These are phyloP conservation scores for Drosophila ohnishii DNA, from an alignment of 1,140 invertebrate species.

Conservation along the genomic window DNA sequence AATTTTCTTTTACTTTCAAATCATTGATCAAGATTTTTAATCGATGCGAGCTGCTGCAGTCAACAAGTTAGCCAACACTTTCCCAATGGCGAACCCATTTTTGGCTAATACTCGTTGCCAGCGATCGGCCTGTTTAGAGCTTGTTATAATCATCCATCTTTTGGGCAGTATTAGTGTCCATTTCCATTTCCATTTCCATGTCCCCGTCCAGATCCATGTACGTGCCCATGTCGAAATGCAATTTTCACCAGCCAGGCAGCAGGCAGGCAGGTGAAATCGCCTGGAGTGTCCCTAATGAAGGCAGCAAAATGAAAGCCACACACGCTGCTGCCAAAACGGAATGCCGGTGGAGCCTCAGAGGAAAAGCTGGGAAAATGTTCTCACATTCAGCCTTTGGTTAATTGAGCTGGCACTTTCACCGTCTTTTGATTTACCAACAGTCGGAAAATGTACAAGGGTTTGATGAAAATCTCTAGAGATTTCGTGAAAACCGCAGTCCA, in stretches of 20 bases:
- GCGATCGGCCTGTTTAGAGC: constrained; percentile 29
- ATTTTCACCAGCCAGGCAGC: constrained; percentile 12
- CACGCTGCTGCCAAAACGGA: constrained; percentile 37
- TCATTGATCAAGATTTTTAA: constrained; percentile 76
- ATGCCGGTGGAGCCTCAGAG: constrained; percentile 7
- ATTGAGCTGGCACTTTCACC: constrained; percentile 64
- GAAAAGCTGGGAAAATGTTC: constrained; percentile 50
- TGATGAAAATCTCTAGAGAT: neutral
- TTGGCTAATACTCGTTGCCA: constrained; percentile 54
- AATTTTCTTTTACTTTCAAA: constrained; percentile 73
- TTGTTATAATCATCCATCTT: constrained; percentile 49
- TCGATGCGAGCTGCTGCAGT: constrained; percentile 35
- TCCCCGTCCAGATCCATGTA: constrained; percentile 10
- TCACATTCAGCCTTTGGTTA: constrained; percentile 55
- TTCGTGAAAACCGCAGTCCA: neutral
- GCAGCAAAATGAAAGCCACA: constrained; percentile 69
- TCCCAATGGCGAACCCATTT: constrained; percentile 65
- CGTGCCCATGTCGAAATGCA: constrained; percentile 19
- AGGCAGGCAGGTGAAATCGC: constrained; percentile 57
- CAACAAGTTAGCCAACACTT: constrained; percentile 63
- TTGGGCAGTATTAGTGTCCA: constrained; percentile 32
- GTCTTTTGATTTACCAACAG: constrained; percentile 12
- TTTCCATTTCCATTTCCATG: constrained; percentile 19
- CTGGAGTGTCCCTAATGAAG: constrained; percentile 63
- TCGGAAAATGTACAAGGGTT: constrained; percentile 23